These are phyloP conservation scores for Cheilosia scutellata DNA, from an alignment of 2,888 invertebrate species.

Conservation along the genomic window DNA sequence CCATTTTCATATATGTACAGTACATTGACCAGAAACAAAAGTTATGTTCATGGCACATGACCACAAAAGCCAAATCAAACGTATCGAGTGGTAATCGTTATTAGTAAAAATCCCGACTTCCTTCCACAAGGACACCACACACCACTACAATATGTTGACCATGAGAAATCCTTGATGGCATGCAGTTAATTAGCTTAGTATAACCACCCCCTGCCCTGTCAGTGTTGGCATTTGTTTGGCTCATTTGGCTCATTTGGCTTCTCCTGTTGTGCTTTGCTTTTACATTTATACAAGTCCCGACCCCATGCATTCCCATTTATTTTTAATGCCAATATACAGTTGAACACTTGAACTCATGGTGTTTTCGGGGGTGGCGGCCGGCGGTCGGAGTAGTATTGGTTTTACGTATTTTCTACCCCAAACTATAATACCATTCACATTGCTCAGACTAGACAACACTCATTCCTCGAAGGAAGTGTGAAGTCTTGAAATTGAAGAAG, in stretches of 20 bases:
- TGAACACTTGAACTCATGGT: conserved; percentile 1
- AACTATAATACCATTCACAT: neutral
- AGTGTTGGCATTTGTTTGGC: conserved; percentile 51
- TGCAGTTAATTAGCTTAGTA: conserved; percentile 75
- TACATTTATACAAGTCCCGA: conserved; percentile 27
- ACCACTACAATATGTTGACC: conserved; percentile 45
- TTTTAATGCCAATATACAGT: conserved; percentile 64
- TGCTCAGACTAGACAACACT: conserved; percentile 44
- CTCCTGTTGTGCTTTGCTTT: conserved; percentile 32
- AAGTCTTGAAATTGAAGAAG: conserved; percentile 60
- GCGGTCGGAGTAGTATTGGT: conserved; percentile 21
- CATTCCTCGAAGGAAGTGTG: conserved; percentile 65
- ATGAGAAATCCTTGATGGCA: conserved; percentile 72
- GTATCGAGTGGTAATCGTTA: conserved; percentile 73
- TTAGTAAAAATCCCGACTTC: conserved; percentile 68
- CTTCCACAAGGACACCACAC: conserved; percentile 41
- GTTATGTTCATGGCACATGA: conserved; percentile 73
- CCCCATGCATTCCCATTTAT: conserved; percentile 64
- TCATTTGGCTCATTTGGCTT: conserved; percentile 66
- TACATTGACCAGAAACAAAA: conserved; percentile 67
- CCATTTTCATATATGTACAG: conserved; percentile 28
- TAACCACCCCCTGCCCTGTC: conserved; percentile 39
- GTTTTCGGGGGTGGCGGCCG: neutral
- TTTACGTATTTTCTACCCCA: conserved; percentile 43
- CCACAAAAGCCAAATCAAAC: conserved; percentile 74